A percentile compares a stretch with the other conserved stretches of the same genome.
Conservation (phyloP, 2,888 invertebrate species). For the Acleris emargana region DNA sequence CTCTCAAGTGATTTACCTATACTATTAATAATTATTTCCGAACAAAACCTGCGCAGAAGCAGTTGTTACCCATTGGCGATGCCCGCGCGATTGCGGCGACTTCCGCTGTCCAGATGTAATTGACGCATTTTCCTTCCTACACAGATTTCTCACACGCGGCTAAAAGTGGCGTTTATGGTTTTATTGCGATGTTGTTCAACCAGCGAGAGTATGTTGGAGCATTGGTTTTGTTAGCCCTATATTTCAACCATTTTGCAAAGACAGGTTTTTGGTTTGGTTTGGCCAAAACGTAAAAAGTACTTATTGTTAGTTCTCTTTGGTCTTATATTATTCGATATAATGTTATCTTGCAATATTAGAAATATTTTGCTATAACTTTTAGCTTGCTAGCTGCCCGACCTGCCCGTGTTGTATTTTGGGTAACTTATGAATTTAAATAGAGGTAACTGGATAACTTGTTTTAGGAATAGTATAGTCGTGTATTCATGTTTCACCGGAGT, state of each 20-base stretch:
- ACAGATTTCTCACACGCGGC: slow-evolving; percentile 50
- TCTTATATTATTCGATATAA: too few relatives aligned
- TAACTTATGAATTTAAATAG: slow-evolving; percentile 7
- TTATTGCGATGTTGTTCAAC: slow-evolving; percentile 41
- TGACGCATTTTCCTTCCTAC: slow-evolving; percentile 52
- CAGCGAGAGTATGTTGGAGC: background rate
- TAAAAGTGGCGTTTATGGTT: slow-evolving; percentile 51
- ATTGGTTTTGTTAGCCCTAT: background rate
- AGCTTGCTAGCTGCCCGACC: background rate
- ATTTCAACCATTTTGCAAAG: background rate
- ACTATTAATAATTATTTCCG: too few relatives aligned
- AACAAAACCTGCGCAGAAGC: background rate
- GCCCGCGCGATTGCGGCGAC: slow-evolving; percentile 18
- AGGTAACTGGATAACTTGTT: slow-evolving; percentile 25
- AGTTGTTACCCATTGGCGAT: slow-evolving; percentile 12
- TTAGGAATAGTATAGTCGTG: slow-evolving; percentile 18
- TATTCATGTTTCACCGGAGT: slow-evolving; percentile 34
- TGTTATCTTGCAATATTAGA: too few relatives aligned
- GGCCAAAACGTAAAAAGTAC: too few relatives aligned
- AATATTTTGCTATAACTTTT: too few relatives aligned
- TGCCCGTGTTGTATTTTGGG: slow-evolving; percentile 5
- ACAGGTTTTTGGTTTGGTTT: too few relatives aligned
- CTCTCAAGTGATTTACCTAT: too few relatives aligned
- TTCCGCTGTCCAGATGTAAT: slow-evolving; percentile 40
- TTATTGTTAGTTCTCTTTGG: too few relatives aligned